Evolutionary conservation across 2,888 invertebrate species (phyloP), one percentile per base, ranked within the genome.

Genomic region (Yponomeuta plumbellus): DNA sequence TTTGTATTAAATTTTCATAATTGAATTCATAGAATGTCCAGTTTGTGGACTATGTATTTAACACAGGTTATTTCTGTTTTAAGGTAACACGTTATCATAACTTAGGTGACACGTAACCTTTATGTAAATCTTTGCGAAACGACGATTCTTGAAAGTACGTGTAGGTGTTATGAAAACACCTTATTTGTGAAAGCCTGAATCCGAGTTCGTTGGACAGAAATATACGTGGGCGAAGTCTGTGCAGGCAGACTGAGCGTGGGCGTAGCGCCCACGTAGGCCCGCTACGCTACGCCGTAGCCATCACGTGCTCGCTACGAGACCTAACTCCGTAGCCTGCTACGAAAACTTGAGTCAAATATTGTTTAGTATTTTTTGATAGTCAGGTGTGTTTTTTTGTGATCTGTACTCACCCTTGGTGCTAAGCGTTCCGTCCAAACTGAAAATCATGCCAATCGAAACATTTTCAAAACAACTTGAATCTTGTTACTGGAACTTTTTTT

Each of bases 221-320:
- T 79, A 74, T 72, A 87, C 85, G 89, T 86, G 83, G 89, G 90
- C 85, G 89, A 86, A 26, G 89, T 90, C 90, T 90, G 81, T 84
- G 79, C 74, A 71, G 77, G 74, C 81, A 88, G 88, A 85, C 86
- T 71, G 71, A 76, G 86, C 85, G 88, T 89, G 88, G 89, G 88
- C 83, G 83, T 84, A 85, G 79, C 59, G 22, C 39, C 34, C 52
- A 21, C 79, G 83, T 84, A 83, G 74, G 67, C 68, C 73, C 76
- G 80, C 58, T 58, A 58, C 44, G 44, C 44, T 58, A 58, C 20
- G 58, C 58, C 58, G 58, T 21, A 58, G 67, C 66, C 23, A 21
- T 2, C 61, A 64, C 59, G 67, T 67, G 64, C 20, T 21, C 58
- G 21, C 58, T 58, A 58, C 58, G 8, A 52, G 44, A 52, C 17